Evolutionary conservation across 2,888 invertebrate species (phyloP), one percentile per base, ranked within the genome.

Genomic region (Trachelus tabidus): DNA sequence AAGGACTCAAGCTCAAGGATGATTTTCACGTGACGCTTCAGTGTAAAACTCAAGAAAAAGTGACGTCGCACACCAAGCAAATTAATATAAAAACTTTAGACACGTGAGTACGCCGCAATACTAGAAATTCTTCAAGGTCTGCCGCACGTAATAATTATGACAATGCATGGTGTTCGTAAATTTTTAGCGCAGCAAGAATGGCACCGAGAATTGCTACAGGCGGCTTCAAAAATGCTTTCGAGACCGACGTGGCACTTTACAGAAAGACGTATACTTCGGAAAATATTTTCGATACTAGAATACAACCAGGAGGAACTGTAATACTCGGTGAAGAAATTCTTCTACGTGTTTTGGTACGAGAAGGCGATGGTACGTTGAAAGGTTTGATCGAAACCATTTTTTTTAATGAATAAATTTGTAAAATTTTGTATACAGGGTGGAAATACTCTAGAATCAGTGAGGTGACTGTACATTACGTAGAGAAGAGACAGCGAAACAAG

Each of bases 281-380:
- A 77, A 92, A 93, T 76, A 77, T 86, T 34, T 94, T 93, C 82
- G 92, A 92, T 31, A 90, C 92, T n/a, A 91, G 90, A 33, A 89
- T 94, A 76, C 92, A 92, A 79, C 87, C 92, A 1, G 93, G 93
- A 75, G 93, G 93, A 6, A 90, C 92, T 6, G 94, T 94, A 0
- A 92, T 93, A 79, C 88, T 94, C 73, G 94, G 94, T 4, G 94
- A 94, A 85, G 94, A 94, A 79, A 87, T 94, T 56, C 83, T 94
- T 73, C 84, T 94, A 37, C 90, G 93, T 40, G 93, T 93, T 11
- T 90, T 92, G 81, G 92, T 94, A 15, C 89, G 92, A 77, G 91
- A 93, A 30, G 94, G 93, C 73, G 94, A 94, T 89, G 94, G 94
- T 94, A 87, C 86, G 88, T 56, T 56, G 23, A 56, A 2, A 34